A percentile compares a stretch with the other conserved stretches of the same genome.
Evolutionary conservation across 2,888 invertebrate genomes (phyloP).

Genomic region (Dasysyrphus albostriatus): DNA sequence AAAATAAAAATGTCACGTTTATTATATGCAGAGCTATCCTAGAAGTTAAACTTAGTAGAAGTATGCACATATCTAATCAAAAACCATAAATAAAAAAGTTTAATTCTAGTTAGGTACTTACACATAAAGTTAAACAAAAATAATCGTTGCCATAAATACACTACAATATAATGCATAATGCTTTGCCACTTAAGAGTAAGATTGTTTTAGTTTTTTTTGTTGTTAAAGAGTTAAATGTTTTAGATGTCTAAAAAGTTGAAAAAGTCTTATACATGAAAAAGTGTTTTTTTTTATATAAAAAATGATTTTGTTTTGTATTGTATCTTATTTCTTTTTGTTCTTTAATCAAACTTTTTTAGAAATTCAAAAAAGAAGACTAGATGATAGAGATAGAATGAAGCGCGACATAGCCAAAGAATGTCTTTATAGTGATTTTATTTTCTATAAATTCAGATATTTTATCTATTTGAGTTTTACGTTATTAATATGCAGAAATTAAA

Average conservation of each 20-base stretch:
- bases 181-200: constrained; percentile 67
- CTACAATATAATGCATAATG: constrained; percentile 32
- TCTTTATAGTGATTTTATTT: constrained; percentile 21
- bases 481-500: constrained; percentile 19
- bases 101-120: constrained; percentile 45
- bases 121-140: constrained; percentile 45
- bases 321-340: constrained; percentile 23
- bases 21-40: constrained; percentile 26
- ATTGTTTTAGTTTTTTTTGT: constrained; percentile 45
- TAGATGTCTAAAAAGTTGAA: constrained; percentile 68
- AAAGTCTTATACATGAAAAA: constrained; percentile 70
- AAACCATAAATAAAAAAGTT: constrained; percentile 19
- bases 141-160: constrained; percentile 45
- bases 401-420: constrained; percentile 56
- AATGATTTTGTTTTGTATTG: constrained; percentile 54
- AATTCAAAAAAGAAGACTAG: constrained; percentile 57
- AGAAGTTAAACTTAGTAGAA: constrained; percentile 27
- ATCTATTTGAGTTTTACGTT: background rate
- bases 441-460: background rate
- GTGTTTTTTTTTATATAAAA: constrained; percentile 59
- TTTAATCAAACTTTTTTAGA: constrained; percentile 42
- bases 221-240: constrained; percentile 59
- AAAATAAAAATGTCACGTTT: background rate
- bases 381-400: constrained; percentile 57
- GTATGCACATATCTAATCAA: background rate